Percentiles rank a stretch among this genome's conserved stretches.
Evolutionary conservation across 2,797 vertebrate species (phyloP).

Genomic region (Gastrophryne carolinensis): DNA sequence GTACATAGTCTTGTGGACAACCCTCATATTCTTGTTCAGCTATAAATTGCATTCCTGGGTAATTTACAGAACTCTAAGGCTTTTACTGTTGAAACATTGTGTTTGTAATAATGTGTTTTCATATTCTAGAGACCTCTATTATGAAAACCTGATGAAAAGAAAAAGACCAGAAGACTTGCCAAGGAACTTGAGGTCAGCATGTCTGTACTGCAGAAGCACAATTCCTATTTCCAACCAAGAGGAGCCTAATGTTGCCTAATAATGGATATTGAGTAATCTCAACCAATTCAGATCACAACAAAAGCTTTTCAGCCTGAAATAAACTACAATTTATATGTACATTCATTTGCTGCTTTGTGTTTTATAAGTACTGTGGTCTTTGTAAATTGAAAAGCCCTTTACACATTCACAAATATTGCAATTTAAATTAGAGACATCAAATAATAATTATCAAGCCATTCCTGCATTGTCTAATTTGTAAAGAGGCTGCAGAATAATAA

Average conservation of each 20-base stretch:
- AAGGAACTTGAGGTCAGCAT: slow-evolving; percentile 23
- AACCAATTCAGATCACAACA: slow-evolving; percentile 12
- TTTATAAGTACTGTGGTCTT: neutral
- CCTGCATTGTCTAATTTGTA: slow-evolving; percentile 4
- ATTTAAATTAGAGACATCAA: slow-evolving; percentile 30
- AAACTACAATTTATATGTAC: slow-evolving; percentile 31
- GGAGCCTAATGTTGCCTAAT: slow-evolving; percentile 41
- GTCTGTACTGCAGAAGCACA: slow-evolving; percentile 4
- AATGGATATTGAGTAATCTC: slow-evolving; percentile 39
- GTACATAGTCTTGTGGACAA: too few species aligned
- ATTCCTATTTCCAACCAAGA: slow-evolving; percentile 16
- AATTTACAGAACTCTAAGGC: neutral
- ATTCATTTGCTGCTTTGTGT: slow-evolving; percentile 27
- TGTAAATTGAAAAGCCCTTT: slow-evolving; percentile 12
- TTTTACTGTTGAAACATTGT: neutral
- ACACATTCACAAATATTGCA: slow-evolving; percentile 10
- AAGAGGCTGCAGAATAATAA: neutral
- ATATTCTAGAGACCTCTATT: slow-evolving; percentile 10
- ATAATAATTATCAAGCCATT: slow-evolving; percentile 22
- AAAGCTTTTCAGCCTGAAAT: slow-evolving; percentile 39
- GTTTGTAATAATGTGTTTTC: neutral
- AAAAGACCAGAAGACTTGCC: neutral
- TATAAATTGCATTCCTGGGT: neutral
- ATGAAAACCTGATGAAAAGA: slow-evolving; percentile 4
- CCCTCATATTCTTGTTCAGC: too few species aligned